Base-by-base conservation (phyloP, 2,113 vertebrate genomes). In the Cygnus buccinator region DNA sequence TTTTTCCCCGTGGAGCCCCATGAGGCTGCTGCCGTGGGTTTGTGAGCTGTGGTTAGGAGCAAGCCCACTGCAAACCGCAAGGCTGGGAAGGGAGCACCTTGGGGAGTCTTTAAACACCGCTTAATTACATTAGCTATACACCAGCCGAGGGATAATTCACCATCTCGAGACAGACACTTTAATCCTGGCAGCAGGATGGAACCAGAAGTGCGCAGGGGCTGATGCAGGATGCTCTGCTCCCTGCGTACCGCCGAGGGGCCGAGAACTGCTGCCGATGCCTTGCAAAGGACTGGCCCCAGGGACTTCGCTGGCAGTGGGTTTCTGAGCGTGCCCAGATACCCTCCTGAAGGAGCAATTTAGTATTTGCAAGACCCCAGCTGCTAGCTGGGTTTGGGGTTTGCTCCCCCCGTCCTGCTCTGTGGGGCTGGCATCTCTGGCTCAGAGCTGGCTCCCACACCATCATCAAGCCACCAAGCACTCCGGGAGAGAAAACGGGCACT, bases 71-170 rank as follows among this genome's bases (percentile, higher is more conserved):
- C 58, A 21, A 74, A 70, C n/a, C 0, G 2, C 76, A 3, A 3
- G 61, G 77, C 50, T 91, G 84, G 50, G 97, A 54, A 85, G 76
- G 87, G 66, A 71, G 57, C 18, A 88, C 93, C 89, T 52, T 5
- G 58, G 96, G 96, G 96, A 97, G 66, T 46, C 89, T 90, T 96
- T 92, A 95, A 44, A 82, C 46, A 66, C 61, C 90, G 55, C 88
- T 91, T 96, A 96, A 97, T 97, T 97, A 94, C 85, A 93, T 84
- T 71, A 90, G 50, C n/a, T 87, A 50, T 74, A 43, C 75, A 90
- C 73, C 80, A 90, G 80, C 96, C 70, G 9, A 77, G 83, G 79
- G 67, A 92, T 89, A 61, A 96, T 96, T 97, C 82, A 63, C 96
- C 21, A 12, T 91, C 95, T 90, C 78, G 76, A 95, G 63, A 91